Evolutionary conservation across 2,797 vertebrate genomes (phyloP), one percentile per base, ranked within the genome.

Genomic region (Falco peregrinus): DNA sequence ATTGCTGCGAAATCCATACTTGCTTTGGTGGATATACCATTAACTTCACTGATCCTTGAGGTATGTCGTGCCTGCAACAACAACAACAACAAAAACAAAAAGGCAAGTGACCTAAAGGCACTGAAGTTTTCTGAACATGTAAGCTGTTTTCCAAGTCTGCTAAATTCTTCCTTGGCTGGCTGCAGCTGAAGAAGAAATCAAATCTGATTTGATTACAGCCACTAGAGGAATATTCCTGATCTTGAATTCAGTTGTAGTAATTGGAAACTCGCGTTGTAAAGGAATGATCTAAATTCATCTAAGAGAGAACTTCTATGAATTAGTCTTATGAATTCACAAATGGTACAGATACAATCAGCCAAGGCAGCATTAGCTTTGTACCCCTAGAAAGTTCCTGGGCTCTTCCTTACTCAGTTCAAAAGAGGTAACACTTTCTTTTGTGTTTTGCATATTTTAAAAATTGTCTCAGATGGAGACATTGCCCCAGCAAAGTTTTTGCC

Each of bases 191-290:
- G 67, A 86, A 87, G 59, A 71, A 96, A 95, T 87, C 53, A 93
- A 89, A 91, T 84, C 74, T 87, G 75, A 82, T 94, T 91, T 87
- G 65, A 82, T 89, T 92, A 91, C 76, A 95, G 86, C 81, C 95
- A 71, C 91, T 86, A 71, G 78, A 95, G 95, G 90, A 95, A 95
- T 85, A 92, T 75, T 94, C 79, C 69, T 69, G 87, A 84, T 75
- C 84, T 92, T 89, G 65, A 91, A 89, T 93, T 95, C 56, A 53
- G 82, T 51, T 89, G 65, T 78, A 67, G 47, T 93, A 96, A 96
- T 90, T 95, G 91, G 92, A 92, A 96, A 78, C 76, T 71, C 89
- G 56, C 33, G 16, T 87, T 93, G 64, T 73, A 83, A 95, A 90
- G 68, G 26, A 95, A 61, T 65, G 24, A 80, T 93, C 81, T 78